Base-by-base conservation (phyloP, 2,888 invertebrate species). In the Hoplodrina ambigua region DNA sequence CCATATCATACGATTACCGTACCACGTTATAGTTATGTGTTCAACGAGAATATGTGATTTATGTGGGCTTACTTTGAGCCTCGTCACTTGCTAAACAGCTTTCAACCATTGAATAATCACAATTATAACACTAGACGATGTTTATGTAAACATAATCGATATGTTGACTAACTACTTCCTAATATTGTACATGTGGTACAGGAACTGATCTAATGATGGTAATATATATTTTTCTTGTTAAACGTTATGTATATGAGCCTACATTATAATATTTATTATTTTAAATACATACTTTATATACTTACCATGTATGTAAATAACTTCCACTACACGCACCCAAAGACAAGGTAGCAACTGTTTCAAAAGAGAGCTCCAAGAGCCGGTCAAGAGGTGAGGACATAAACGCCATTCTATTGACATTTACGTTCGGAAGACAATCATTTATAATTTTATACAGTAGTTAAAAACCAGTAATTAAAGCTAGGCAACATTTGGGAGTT, bases 1-100 rank as follows among this genome's bases (percentile, higher is more conserved):
- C 84, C 84, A 86, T 90, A 88, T 89, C 88, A 86, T 71, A 67
- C 72, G 80, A 85, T 85, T 85, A 86, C 75, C 69, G 78, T 46
- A 17, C 46, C 25, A 25, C 25, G 77, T 74, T 85, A 82, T 75
- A 80, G 68, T 80, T 84, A 81, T 78, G 72, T 80, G 74, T 73
- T 71, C 76, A 79, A 72, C 71, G 78, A 73, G 69, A 79, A 67
- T 81, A 69, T 76, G 77, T 85, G 85, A 87, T 87, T 85, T 86
- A 88, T 86, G 78, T 74, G 25, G 59, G 54, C 49, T 71, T 53
- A 70, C 60, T 53, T 73, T 56, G 67, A 75, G 54, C 70, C 62
- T 69, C 73, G 61, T 72, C 68, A 72, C 71, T 77, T 59, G 69
- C 68, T 63, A 25, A 72, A 76, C 72, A 67, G 66, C 76, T 85